Base-by-base conservation (phyloP, 2,113 vertebrate species). In the Macrotis lagotis region DNA sequence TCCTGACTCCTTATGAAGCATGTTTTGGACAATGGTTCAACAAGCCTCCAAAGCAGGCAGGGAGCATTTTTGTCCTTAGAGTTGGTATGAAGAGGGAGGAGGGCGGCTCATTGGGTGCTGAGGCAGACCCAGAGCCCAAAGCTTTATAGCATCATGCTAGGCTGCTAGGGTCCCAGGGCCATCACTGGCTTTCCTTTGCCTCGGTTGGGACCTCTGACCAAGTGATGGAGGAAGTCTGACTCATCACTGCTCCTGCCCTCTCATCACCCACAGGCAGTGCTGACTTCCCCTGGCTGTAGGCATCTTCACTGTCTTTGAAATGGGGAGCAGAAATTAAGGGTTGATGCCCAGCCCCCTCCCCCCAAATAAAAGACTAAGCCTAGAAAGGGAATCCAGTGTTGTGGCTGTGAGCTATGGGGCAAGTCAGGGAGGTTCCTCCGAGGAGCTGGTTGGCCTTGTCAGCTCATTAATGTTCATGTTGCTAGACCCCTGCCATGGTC, bases 381-480 rank as follows among this genome's bases (percentile, higher is more conserved):
- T 51, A 96, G 90, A 89, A 51, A 92, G 91, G n/a, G 48, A 91
- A 90, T 1, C 3, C 0, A 1, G 51, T 49, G 0, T 25, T 92
- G 10, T 91, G 16, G 49, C 83, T 22, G 90, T 93, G 96, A 88
- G 89, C 89, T 74, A 44, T 10, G 74, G 92, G 66, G 51, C 90
- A 91, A 91, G 6, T 55, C 50, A 91, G 55, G 66, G 52, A 95
- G 50, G 66, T 53, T 83, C 47, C 48, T 89, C 31, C 59, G 50
- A 92, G n/a, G 66, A 83, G 55, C 91, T 89, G 26, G 48, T 49
- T 25, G 96, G 55, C 92, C 93, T 92, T 91, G 25, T 89, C 96
- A 91, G 90, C 49, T 66, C 93, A 26, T 93, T 90, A 88, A 90
- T 88, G 49, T 59, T 16, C 51, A 51, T 94, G 49, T 96, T 8